Percentiles rank a stretch among this genome's conserved stretches.
phyloP scores from a whole-genome alignment of 2,113 vertebrate species.

The Physeter macrocephalus region DNA sequence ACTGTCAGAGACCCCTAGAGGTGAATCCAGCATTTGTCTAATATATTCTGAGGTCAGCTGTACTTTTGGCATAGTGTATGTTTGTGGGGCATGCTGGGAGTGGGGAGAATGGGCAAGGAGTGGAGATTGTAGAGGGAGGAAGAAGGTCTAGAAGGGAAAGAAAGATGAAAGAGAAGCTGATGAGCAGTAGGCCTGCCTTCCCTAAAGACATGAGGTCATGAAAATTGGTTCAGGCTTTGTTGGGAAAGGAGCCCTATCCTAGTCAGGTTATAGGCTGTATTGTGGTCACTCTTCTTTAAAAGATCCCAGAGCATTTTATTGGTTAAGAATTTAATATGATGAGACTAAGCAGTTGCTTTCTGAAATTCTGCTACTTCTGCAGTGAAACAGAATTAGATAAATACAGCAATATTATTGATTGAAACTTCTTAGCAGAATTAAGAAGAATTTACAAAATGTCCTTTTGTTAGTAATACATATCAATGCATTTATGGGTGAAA shows the following conservation, averaged over 20 bases:
- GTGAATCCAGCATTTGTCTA: not conserved
- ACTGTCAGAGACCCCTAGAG: not conserved
- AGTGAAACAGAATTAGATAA: slow-evolving; percentile 17
- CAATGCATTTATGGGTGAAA: slow-evolving; percentile 22
- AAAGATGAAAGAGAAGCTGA: not conserved
- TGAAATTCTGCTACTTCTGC: slow-evolving; percentile 19
- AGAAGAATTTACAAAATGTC: slow-evolving; percentile 19
- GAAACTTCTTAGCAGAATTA: slow-evolving; percentile 19
- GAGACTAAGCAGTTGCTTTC: slow-evolving; percentile 9
- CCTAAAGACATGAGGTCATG: not conserved
- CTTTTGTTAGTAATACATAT: not conserved
- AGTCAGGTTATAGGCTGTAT: not conserved
- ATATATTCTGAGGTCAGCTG: not conserved
- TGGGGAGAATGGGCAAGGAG: not conserved
- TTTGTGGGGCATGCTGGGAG: not conserved
- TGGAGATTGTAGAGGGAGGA: not conserved
- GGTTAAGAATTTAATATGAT: not conserved
- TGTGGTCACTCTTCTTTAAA: not conserved
- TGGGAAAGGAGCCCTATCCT: not conserved
- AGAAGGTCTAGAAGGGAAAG: not conserved
- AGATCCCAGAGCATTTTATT: not conserved
- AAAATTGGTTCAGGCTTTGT: not conserved
- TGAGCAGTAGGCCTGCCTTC: not conserved
- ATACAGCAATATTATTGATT: not conserved
- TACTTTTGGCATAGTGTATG: not conserved